Base-by-base conservation (phyloP, 2,113 vertebrate genomes). In the Artemisiospiza belli region DNA sequence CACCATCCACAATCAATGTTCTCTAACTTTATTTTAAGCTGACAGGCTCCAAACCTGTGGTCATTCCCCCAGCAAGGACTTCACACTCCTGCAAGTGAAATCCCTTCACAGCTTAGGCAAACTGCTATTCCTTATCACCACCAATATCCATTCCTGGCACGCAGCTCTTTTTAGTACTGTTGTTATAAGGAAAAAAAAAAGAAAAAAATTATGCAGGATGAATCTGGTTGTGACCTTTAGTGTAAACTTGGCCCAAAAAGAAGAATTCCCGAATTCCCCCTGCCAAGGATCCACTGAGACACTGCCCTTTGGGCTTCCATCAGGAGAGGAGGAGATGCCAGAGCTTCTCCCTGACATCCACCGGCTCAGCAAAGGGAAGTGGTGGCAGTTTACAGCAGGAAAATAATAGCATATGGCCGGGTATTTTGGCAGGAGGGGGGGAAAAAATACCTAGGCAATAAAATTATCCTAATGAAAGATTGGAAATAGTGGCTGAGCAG, bases 381-480 rank as follows among this genome's bases (percentile, higher is more conserved):
- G 15, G 66, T 58, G 37, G 81, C 75, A 83, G 21, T 51, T 92
- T 93, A 94, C 95, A 96, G 57, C 75, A 77, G 85, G 85, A 95
- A 97, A 98, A 95, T 87, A 93, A 95, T 47, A 75, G 64, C 58
- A 49, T 46, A 72, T 13, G 15, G 74, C 93, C 92, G 75, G 74
- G 33, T 87, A 80, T 70, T 75, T 68, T 95, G 95, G 79, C 95
- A 92, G 86, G 43, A 79, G 61, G 2, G 5, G 12, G 59, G 44
- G 51, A 49, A 63, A 41, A 91, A 35, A 44, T 84, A 84, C 54
- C 70, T 79, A 91, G 21, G 59, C 43, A 43, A 87, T 72, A 93
- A 96, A 90, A 61, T 96, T 83, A 97, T 82, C 55, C 59, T 81
- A 89, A 77, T 91, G 68, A 96, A 97, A 96, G 96, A 96, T 61